phyloP scores from a whole-genome alignment of 2,888 invertebrate species.

The Drosophila testacea region DNA sequence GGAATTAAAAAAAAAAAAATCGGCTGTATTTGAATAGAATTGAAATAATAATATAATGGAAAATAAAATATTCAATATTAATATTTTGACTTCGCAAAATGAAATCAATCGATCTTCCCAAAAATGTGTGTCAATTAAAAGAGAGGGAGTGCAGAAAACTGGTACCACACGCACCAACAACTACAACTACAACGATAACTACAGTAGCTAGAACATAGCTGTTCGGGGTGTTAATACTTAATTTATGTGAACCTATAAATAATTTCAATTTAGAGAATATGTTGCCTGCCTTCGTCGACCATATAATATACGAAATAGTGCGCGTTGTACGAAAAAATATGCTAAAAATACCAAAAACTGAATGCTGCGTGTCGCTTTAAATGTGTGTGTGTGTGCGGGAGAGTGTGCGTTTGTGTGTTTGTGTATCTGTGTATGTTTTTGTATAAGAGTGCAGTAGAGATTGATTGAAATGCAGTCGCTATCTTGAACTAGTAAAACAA shows the following conservation, averaged over 20 bases:
- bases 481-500: conserved; percentile 44
- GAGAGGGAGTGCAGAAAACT: conserved; percentile 1
- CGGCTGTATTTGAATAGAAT: background rate
- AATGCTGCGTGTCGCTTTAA: conserved; percentile 70
- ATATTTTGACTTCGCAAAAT: background rate
- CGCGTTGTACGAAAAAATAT: conserved; percentile 74
- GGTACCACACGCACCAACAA: background rate
- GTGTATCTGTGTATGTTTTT: conserved; percentile 12
- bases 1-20: no score
- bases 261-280: conserved; percentile 79
- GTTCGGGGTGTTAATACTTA: conserved; percentile 74
- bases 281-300: conserved; percentile 60
- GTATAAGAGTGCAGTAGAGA: conserved; percentile 56
- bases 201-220: conserved; percentile 16
- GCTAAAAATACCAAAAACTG: conserved; percentile 80
- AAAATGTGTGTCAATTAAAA: conserved; percentile 34
- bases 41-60: background rate
- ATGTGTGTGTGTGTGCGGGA: conserved; percentile 19
- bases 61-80: conserved; percentile 4
- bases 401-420: conserved; percentile 17
- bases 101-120: conserved; percentile 16
- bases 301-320: conserved; percentile 69
- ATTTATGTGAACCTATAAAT: conserved; percentile 83
- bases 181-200: background rate
- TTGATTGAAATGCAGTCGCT: conserved; percentile 76